These are phyloP conservation scores for Dicyrtoma fusca DNA, from an alignment of 2,888 invertebrate genomes.

Conservation along the genomic window DNA sequence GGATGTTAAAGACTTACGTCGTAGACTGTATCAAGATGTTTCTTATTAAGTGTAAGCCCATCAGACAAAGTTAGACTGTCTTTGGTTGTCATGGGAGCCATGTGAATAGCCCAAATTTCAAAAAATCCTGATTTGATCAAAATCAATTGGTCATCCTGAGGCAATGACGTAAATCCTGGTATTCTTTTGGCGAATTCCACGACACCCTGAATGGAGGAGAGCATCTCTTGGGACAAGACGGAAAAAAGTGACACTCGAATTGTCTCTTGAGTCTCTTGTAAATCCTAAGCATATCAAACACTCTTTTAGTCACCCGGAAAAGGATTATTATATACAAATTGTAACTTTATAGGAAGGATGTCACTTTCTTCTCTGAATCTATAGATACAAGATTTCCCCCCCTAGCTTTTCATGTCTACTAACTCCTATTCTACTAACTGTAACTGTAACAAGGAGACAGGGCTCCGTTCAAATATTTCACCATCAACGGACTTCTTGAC, in stretches of 20 bases:
- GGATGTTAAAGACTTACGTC: constrained; percentile 69
- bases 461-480: too few relatives aligned
- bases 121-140: constrained; percentile 96
- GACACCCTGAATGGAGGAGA: constrained; percentile 87
- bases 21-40: constrained; percentile 84
- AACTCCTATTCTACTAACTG: background rate
- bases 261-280: constrained; percentile 66
- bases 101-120: constrained; percentile 91
- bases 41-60: constrained; percentile 78
- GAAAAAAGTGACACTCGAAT: constrained; percentile 86
- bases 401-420: background rate
- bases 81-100: constrained; percentile 72
- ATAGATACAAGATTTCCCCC: background rate
- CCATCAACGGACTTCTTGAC: background rate
- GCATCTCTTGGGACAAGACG: constrained; percentile 80
- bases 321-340: background rate
- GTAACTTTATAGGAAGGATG: background rate
- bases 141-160: constrained; percentile 95
- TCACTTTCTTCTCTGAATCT: background rate
- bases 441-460: too few relatives aligned
- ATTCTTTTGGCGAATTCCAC: constrained; percentile 96
- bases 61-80: constrained; percentile 83
- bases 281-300: constrained; percentile 43
- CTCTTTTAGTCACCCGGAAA: background rate
- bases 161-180: constrained; percentile 84